Percentiles rank a stretch among this genome's conserved stretches.
These are phyloP conservation scores for Ptyas mucosa DNA, from an alignment of 2,113 vertebrate genomes.

Conservation along the genomic window DNA sequence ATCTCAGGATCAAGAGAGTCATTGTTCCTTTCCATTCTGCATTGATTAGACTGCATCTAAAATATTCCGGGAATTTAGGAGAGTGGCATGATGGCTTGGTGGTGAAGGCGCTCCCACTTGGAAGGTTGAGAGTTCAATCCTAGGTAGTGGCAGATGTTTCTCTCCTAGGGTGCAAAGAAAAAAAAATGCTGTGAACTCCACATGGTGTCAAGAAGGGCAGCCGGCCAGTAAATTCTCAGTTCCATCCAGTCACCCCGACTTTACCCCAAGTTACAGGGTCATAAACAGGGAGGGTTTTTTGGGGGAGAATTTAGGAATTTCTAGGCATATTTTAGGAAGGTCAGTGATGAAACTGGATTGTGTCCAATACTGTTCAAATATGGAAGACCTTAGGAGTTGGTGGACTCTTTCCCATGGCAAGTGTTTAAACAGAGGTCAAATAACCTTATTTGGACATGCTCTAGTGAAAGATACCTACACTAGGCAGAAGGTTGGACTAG, in stretches of 20 bases:
- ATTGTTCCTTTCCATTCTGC: neutral
- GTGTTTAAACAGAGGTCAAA: neutral
- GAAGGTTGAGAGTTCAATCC: neutral
- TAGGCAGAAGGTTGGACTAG: neutral
- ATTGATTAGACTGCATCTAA: neutral
- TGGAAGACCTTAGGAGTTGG: neutral
- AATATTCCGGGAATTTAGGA: neutral
- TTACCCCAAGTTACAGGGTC: neutral
- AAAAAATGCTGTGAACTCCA: neutral
- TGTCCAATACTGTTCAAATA: neutral
- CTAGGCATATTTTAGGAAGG: neutral
- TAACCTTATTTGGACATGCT: neutral
- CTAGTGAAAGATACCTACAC: neutral
- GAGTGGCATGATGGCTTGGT: neutral
- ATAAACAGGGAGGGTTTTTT: neutral
- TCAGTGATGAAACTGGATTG: neutral
- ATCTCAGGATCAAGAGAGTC: neutral
- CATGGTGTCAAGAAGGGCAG: neutral
- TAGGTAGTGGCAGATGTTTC: neutral
- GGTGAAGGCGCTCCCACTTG: neutral
- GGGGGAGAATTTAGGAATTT: neutral
- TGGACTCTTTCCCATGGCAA: neutral
- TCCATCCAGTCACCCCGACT: neutral
- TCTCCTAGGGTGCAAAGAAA: neutral
- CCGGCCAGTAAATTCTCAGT: neutral